Evolutionary conservation across 1,140 invertebrate genomes (phyloP), one percentile per base, ranked within the genome.

Genomic region (Tenebrio molitor): DNA sequence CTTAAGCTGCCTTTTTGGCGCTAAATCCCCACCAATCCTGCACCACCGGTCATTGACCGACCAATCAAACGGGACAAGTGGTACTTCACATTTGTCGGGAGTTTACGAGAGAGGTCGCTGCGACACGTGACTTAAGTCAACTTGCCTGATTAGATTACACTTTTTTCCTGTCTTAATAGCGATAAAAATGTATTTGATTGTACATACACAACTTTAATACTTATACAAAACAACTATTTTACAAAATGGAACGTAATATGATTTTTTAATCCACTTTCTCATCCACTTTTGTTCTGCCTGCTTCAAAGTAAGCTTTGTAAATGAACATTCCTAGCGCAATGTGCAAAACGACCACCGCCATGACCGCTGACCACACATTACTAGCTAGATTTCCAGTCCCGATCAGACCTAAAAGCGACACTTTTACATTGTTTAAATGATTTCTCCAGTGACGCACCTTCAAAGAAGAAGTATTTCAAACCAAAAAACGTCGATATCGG

Each of bases 321-420:
- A 94, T 93, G 78, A 92, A 93, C 17, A 91, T 81, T n/a, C 89
- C 92, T 33, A 93, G 76, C 5, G 91, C 91, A 39, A 92, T 74
- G 79, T 94, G 92, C 34, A 94, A 81, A 8, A 91, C 87, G 1
- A 92, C 74, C 5, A 94, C 87, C 1, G 92, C 89, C 64, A 89
- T 86, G 15, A 91, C 87, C 39, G 92, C 92, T 10, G 92, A 88
- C 79, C 90, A 92, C 41, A 94, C 90, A 82, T 92, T 93, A 71
- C 90, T 91, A 10, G 86, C 83, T 34, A 92, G 82, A 29, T 86
- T 85, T 46, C 87, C 86, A 58, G 92, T 74, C 5, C 85, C 84
- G 10, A 89, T 78, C 34, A 88, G 71, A 58, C 83, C 87, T 89
- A 77, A 76, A 85, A 83, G 66, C 71, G 70, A 74, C n/a, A n/a